Evolutionary conservation across 2,888 invertebrate species (phyloP).

Genomic region (Melanostoma mellinum): DNA sequence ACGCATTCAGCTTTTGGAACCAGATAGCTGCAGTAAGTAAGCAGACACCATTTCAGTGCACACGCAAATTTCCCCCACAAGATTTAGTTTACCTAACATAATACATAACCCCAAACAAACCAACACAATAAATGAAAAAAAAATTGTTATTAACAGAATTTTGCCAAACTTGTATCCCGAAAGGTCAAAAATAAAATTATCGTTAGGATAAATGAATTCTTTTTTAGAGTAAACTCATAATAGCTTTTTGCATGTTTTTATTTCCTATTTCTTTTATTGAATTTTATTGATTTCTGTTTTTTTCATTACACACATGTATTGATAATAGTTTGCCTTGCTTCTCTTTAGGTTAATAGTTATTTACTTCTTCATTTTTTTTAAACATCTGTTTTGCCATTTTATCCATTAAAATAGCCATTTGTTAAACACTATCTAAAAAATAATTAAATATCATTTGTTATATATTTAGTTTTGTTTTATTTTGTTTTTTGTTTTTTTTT

Average conservation of each 20-base stretch:
- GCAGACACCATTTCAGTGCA: too few relatives aligned
- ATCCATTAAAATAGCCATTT: constrained; percentile 67
- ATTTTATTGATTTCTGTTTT: background rate
- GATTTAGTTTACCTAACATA: too few relatives aligned
- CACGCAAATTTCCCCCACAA: too few relatives aligned
- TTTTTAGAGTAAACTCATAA: background rate
- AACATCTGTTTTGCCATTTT: constrained; percentile 46
- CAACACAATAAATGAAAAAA: too few relatives aligned
- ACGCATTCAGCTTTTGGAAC: too few relatives aligned
- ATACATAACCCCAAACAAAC: too few relatives aligned
- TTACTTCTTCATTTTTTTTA: constrained; percentile 6
- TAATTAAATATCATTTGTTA: constrained; percentile 60
- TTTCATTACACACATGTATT: constrained; percentile 53
- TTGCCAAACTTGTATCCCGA: background rate
- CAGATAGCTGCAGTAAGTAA: too few relatives aligned
- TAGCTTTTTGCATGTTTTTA: constrained; percentile 2
- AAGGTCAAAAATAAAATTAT: background rate
- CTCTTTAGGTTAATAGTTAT: constrained; percentile 13
- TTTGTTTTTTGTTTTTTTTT: constrained; percentile 22
- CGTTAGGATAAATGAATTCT: background rate
- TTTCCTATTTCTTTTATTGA: constrained; percentile 28
- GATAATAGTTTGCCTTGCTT: constrained; percentile 56
- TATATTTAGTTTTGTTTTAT: constrained; percentile 5
- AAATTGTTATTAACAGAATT: too few relatives aligned
- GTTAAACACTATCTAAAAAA: constrained; percentile 73